Percentiles rank a stretch among this genome's conserved stretches.
Conservation (phyloP, 2,888 invertebrate genomes). For the Brachyopa scutellaris region DNA sequence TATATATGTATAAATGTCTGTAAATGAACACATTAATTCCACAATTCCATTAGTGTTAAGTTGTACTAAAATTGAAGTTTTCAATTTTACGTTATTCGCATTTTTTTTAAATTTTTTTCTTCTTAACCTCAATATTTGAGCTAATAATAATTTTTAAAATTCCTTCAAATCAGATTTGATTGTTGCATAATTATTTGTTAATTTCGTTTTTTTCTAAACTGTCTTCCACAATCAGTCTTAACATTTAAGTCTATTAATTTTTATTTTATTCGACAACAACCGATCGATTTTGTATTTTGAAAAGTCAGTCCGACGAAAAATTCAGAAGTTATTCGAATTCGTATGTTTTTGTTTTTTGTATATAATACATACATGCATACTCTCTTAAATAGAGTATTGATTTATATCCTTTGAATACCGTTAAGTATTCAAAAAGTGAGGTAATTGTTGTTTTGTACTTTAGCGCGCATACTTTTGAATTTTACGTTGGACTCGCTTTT, state of each 20-base stretch:
- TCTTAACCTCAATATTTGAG: conserved; percentile 69
- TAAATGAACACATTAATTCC: conserved; percentile 71
- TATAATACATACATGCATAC: no score
- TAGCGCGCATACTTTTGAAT: neutral
- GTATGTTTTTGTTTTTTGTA: no score
- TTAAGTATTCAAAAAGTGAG: neutral
- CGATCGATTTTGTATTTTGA: conserved; percentile 52
- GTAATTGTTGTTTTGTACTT: conserved; percentile 30
- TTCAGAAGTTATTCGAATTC: no score
- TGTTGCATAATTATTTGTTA: conserved; percentile 51
- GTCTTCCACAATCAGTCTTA: conserved; percentile 71
- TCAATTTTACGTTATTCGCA: conserved; percentile 13
- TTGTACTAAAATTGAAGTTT: conserved; percentile 61
- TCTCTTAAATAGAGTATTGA: no score
- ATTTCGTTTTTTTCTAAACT: conserved; percentile 49
- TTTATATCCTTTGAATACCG: no score
- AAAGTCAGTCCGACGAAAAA: conserved; percentile 31
- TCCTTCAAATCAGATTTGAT: conserved; percentile 68
- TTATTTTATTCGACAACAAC: conserved; percentile 68
- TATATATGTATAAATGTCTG: conserved; percentile 35
- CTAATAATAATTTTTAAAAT: conserved; percentile 56
- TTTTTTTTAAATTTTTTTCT: conserved; percentile 19
- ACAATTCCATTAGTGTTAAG: conserved; percentile 66
- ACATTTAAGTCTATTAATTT: conserved; percentile 61
- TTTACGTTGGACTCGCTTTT: conserved; percentile 17